Base-by-base conservation (phyloP, 1,140 invertebrate genomes). In the Drosophila ambigua region DNA sequence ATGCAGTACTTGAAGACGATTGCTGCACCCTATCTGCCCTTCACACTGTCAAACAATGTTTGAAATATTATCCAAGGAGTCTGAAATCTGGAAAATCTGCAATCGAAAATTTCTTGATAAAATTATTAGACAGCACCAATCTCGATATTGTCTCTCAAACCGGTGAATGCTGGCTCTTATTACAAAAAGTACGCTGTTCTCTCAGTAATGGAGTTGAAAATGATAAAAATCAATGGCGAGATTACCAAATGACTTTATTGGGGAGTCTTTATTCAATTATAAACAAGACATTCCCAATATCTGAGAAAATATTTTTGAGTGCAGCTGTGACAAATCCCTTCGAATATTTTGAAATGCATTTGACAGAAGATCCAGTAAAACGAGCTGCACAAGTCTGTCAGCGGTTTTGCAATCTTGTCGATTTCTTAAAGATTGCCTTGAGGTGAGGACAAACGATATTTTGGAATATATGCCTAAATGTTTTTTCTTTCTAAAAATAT, bases 31-130 rank as follows among this genome's bases (percentile, higher is more conserved):
- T 76, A 20, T 35, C 72, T 11, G 52, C 43, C 4, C 43, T 80
- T 26, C 55, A 80, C 4, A 24, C 66, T 7, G 15, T 80, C 2
- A 50, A 65, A 2, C 44, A 45, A 48, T 80, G 77, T n/a, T 43
- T 80, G 2, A 65, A 62, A 49, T 77, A 72, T 44, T 80, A 80
- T 39, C 77, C 77, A 31, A 79, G 66, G 24, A 57, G 45, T 2
- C 65, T 68, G 51, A 80, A 76, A 62, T 31, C 45, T 11, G 60
- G 44, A 46, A 66, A 50, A 23, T 6, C 16, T 2, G 5, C 15
- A n/a, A 60, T 80, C 26, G 24, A 45, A 23, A 43, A 52, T 5
- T 41, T 58, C 1, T 46, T 80, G 46, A 7, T 62, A 46, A 24
- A 43, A 7, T 20, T 80, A 48, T n/a, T 80, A 20, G 72, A 81